These are phyloP conservation scores for Sphinx pinastri DNA, from an alignment of 2,888 invertebrate species.

Conservation along the genomic window DNA sequence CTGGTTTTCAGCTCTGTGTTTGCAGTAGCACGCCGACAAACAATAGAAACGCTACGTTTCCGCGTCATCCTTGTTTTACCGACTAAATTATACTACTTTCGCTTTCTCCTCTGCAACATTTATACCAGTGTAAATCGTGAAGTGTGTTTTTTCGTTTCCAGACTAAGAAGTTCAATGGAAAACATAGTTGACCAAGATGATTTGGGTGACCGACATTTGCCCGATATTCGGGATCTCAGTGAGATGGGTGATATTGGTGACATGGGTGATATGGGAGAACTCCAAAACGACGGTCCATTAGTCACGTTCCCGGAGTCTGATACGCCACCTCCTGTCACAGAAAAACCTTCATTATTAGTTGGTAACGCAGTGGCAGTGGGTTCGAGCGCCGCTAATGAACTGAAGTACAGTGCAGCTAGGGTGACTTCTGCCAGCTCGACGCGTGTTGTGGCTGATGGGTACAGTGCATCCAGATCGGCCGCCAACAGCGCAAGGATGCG, in stretches of 20 bases:
- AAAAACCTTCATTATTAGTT: conserved; percentile 75
- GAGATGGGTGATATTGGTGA: conserved; percentile 79
- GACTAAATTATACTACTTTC: neutral
- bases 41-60: conserved; percentile 74
- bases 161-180: conserved; percentile 90
- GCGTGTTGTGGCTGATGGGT: conserved; percentile 91
- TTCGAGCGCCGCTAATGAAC: conserved; percentile 85
- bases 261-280: conserved; percentile 78
- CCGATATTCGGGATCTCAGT: conserved; percentile 77
- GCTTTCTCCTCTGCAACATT: neutral
- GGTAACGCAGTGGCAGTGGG: conserved; percentile 71
- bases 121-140: conserved; percentile 11
- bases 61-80: conserved; percentile 13
- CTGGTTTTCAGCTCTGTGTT: conserved; percentile 70
- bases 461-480: conserved; percentile 87
- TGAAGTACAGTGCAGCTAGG: conserved; percentile 93
- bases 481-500: conserved; percentile 78
- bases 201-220: conserved; percentile 70
- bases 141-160: conserved; percentile 50
- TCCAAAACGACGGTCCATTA: conserved; percentile 85
- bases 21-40: conserved; percentile 79
- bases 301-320: conserved; percentile 93
- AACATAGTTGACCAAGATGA: conserved; percentile 89
- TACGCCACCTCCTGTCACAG: conserved; percentile 85
- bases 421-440: conserved; percentile 89